Base-by-base conservation (phyloP, 2,113 vertebrate genomes). In the Nesogale talazaci region DNA sequence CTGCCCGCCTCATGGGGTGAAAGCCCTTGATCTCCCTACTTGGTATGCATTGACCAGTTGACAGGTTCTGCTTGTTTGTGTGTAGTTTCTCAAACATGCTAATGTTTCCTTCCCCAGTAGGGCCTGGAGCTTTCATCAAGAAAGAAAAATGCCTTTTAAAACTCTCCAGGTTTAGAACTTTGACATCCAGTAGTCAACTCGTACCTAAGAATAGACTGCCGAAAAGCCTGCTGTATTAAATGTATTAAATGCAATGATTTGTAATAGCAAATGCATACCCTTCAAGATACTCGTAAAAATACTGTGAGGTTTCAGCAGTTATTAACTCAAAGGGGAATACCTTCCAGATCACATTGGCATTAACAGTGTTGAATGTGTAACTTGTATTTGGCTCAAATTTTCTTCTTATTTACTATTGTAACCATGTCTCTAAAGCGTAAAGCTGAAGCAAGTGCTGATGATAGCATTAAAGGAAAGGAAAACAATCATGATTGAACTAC, bases 11-110 rank as follows among this genome's bases (percentile, higher is more conserved):
- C 84, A 22, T 91, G 93, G 91, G 91, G 57, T 56, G 42, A 59
- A 82, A 89, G 94, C 87, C 90, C 96, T 96, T 97, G 95, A 96
- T 96, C 94, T 92, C 85, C 78, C 93, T 95, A 61, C 87, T 96
- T 94, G 78, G 84, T 95, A 93, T 96, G 89, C 96, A 29, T 42
- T 80, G 91, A 83, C 81, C 89, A 93, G 86, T 88, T 84, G 89
- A 90, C 89, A 97, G 91, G 34, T 63, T 93, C 91, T 91, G 84
- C 92, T 95, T 94, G 63, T 94, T 96, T 91, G 40, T 92, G 76
- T 91, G 65, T 88, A 86, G 36, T 85, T 94, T 82, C 85, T 94
- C 76, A 83, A 92, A 96, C 89, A 91, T 97, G 94, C 93, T 94
- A 94, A 94, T 94, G 89, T 67, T 79, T 75, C 83, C 83, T 92